A percentile compares a stretch with the other conserved stretches of the same genome.
Evolutionary conservation across 2,888 invertebrate genomes (phyloP).

Genomic region (Pollenia amentaria): DNA sequence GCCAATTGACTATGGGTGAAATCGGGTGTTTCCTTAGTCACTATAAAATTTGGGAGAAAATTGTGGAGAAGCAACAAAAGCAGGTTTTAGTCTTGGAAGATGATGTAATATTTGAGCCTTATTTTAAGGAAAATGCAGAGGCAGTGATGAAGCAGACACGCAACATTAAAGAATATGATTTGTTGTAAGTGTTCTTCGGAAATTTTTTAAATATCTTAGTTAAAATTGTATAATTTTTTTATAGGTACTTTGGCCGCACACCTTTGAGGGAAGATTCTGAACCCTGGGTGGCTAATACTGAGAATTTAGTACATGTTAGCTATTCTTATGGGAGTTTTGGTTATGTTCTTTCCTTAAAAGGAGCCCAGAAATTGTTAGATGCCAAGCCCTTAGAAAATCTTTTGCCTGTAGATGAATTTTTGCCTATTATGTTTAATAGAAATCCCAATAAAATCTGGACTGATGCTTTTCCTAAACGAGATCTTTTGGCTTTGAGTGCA

Average conservation of each 20-base stretch:
- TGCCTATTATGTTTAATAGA: constrained; percentile 97
- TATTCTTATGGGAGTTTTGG: constrained; percentile 99
- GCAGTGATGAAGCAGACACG: constrained; percentile 84
- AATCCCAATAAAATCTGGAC: constrained; percentile 95
- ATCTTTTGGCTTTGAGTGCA: constrained; percentile 93
- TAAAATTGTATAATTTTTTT: constrained; percentile 37
- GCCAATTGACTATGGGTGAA: constrained; percentile 98
- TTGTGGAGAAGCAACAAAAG: constrained; percentile 86
- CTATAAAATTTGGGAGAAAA: constrained; percentile 92
- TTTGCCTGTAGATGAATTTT: constrained; percentile 98
- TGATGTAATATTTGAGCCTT: constrained; percentile 96
- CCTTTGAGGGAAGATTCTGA: constrained; percentile 90
- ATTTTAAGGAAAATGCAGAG: constrained; percentile 86
- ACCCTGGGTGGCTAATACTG: constrained; percentile 88
- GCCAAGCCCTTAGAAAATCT: constrained; percentile 93
- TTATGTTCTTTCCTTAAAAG: constrained; percentile 91
- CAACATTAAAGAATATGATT: constrained; percentile 90
- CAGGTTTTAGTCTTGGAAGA: constrained; percentile 95
- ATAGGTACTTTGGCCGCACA: constrained; percentile 97
- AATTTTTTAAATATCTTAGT: constrained; percentile 5
- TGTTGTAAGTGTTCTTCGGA: constrained; percentile 89
- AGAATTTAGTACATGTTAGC: constrained; percentile 89
- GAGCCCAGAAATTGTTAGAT: constrained; percentile 92
- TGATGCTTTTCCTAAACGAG: constrained; percentile 89
- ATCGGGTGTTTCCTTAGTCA: constrained; percentile 99